Base-by-base conservation (phyloP, 2,797 vertebrate genomes). In the Poeciliopsis paucimaculata region DNA sequence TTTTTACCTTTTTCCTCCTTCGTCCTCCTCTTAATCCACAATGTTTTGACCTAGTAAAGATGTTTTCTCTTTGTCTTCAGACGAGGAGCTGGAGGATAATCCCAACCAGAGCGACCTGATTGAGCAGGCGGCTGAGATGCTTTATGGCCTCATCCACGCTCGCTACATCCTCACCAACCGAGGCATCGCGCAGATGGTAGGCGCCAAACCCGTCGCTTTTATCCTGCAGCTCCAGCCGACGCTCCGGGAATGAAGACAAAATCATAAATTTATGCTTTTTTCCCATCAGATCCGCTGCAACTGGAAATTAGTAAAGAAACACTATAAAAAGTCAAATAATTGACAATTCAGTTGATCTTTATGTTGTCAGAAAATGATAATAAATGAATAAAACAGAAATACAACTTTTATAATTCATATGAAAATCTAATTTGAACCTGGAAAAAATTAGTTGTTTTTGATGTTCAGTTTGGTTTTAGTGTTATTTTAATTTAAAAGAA, bases 91-190 rank as follows among this genome's bases (percentile, higher is more conserved):
- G 84, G 97, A 98, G 90, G 97, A 98, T 92, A 98, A 98, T 91
- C 97, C 97, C 57, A 98, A 98, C 94, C 97, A 98, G 95, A 98
- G 97, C 10, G 97, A 98, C 94, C 94, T 98, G 93, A 98, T 98
- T 7, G 97, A 98, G 90, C 97, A 98, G 94, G 97, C 97, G 0
- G 97, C 97, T 0, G 97, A 98, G 94, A 98, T 98, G 97, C 95
- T 98, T 66, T 98, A 98, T 47, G 97, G 97, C 62, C 95, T 98
- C 88, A 98, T 98, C 88, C 97, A 98, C 43, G 97, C 97, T 16
- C 97, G 97, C 82, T 98, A 98, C 90, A 98, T 98, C 93, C 97
- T 98, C 87, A 98, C 97, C 70, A 98, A 98, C 91, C 95, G 97
- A 64, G 97, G 97, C 92, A 98, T 98, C n/a, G 97, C 97, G 82